phyloP scores from a whole-genome alignment of 2,113 vertebrate species.

The Rhinichthys klamathensis region DNA sequence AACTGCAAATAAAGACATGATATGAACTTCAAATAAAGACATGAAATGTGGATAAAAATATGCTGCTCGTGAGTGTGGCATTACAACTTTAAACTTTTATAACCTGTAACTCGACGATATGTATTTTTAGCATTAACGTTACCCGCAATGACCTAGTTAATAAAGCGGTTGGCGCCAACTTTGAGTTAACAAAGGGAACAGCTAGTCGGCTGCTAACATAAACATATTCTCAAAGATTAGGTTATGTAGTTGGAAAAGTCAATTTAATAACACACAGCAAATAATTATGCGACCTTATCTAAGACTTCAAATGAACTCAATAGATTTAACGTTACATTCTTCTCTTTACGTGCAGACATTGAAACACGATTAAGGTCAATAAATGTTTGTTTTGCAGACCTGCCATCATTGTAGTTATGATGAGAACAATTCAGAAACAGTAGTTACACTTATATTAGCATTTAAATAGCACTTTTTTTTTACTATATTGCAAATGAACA shows the following conservation, averaged over 20 bases:
- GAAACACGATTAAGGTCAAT: neutral
- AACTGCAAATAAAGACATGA: neutral
- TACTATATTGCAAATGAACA: neutral
- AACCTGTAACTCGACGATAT: neutral
- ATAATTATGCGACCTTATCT: neutral
- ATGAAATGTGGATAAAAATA: neutral
- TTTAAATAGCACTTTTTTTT: neutral
- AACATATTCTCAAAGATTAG: neutral
- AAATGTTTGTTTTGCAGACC: neutral
- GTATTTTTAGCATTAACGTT: neutral
- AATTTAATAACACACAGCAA: neutral
- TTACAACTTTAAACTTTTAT: neutral
- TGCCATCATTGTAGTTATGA: neutral
- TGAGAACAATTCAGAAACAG: neutral
- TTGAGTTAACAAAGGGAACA: conserved; percentile 25
- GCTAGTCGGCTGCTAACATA: neutral
- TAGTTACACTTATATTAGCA: neutral
- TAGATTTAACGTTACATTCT: neutral
- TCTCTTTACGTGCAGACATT: neutral
- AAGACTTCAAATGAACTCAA: neutral
- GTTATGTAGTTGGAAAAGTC: neutral
- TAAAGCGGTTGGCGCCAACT: conserved; percentile 21
- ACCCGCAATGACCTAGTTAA: neutral
- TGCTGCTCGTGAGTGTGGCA: neutral
- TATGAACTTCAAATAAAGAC: neutral